Evolutionary conservation across 2,113 vertebrate species (phyloP).

Genomic region (Camelus dromedarius): DNA sequence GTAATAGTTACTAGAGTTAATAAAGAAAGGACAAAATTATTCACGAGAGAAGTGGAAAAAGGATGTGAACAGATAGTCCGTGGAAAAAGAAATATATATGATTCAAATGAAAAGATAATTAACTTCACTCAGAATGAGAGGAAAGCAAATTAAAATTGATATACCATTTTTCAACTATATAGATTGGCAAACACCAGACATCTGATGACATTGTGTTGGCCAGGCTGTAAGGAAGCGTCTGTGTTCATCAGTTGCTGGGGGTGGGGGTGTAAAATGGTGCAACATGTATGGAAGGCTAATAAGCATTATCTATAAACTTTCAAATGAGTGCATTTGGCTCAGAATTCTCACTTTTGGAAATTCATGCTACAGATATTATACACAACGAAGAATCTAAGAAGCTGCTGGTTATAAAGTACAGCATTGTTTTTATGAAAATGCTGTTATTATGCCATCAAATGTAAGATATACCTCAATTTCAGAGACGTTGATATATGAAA

Average conservation of each 20-base stretch:
- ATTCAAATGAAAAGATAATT: constrained; percentile 6
- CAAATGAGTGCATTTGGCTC: background rate
- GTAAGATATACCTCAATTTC: background rate
- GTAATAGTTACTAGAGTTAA: background rate
- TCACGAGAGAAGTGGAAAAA: background rate
- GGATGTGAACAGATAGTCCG: background rate
- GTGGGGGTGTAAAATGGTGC: background rate
- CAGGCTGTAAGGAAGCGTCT: background rate
- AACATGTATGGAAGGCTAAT: background rate
- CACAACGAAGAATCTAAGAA: background rate
- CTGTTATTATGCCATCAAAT: background rate
- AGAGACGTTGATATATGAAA: background rate
- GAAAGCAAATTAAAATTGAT: constrained; percentile 21
- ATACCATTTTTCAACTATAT: background rate
- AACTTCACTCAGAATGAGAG: background rate
- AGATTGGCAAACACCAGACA: background rate
- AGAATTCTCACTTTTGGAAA: background rate
- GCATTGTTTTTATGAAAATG: background rate
- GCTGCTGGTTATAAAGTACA: background rate
- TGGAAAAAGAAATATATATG: background rate
- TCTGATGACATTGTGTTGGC: background rate
- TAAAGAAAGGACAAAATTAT: background rate
- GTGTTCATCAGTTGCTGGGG: background rate
- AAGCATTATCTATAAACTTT: background rate
- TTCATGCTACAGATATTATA: background rate